phyloP scores from a whole-genome alignment of 2,113 vertebrate species.

The Coptodon rendalli region DNA sequence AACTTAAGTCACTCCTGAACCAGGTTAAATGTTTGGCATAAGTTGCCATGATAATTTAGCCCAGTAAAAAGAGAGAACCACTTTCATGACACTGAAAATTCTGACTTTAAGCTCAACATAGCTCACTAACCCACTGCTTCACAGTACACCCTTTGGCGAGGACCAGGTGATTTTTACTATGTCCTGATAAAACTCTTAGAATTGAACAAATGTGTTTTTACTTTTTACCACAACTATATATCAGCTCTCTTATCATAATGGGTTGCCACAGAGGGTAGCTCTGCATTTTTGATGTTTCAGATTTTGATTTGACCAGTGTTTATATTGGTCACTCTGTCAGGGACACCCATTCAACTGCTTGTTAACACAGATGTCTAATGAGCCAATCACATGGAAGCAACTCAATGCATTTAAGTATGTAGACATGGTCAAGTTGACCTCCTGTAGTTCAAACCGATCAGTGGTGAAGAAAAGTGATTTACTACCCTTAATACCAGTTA shows the following conservation, averaged over 20 bases:
- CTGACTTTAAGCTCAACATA: not conserved
- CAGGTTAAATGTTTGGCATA: not conserved
- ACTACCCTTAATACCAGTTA: not conserved
- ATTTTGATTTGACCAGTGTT: not conserved
- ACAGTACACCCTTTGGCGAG: not conserved
- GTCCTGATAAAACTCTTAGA: not conserved
- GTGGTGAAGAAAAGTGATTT: not conserved
- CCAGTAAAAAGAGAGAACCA: not conserved
- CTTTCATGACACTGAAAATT: not conserved
- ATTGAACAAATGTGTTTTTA: not conserved
- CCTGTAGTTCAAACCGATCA: not conserved
- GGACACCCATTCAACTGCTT: not conserved
- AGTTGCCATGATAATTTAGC: not conserved
- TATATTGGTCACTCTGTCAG: not conserved
- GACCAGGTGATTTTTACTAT: not conserved
- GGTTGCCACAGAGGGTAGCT: not conserved
- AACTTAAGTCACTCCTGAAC: not conserved
- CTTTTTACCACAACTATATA: not conserved
- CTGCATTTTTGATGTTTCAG: not conserved
- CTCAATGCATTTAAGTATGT: not conserved
- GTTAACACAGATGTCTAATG: not conserved
- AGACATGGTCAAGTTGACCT: not conserved
- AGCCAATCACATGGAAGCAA: not conserved
- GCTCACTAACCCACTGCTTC: not conserved
- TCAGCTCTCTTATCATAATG: not conserved